Percentiles rank a stretch among this genome's conserved stretches.
These are phyloP conservation scores for Amphipyra tragopoginis DNA, from an alignment of 2,888 invertebrate species.

Conservation along the genomic window DNA sequence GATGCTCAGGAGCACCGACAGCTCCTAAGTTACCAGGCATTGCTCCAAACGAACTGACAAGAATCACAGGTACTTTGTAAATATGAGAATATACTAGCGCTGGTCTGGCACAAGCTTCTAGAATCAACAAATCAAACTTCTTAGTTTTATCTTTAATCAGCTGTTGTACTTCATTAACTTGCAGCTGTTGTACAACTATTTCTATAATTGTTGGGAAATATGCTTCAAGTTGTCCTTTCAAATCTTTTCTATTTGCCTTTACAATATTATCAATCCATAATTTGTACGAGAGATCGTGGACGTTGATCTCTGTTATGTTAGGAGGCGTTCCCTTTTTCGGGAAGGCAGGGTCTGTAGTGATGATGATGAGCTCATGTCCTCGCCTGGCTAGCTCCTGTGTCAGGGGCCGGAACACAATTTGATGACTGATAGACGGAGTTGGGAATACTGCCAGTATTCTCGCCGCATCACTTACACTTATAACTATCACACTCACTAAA, in stretches of 20 bases:
- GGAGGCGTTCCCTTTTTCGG: constrained; percentile 54
- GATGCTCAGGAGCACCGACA: constrained; percentile 63
- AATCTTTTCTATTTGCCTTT: constrained; percentile 34
- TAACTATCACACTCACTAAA: constrained; percentile 8
- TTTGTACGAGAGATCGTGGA: constrained; percentile 66
- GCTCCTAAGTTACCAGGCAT: constrained; percentile 45
- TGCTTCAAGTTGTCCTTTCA: constrained; percentile 20
- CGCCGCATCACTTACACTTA: constrained; percentile 51
- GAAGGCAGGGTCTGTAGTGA: constrained; percentile 75
- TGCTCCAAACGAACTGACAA: constrained; percentile 63
- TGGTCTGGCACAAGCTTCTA: constrained; percentile 51
- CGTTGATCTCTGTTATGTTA: constrained; percentile 78
- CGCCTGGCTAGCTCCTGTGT: constrained; percentile 72
- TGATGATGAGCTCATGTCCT: constrained; percentile 78
- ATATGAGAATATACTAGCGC: constrained; percentile 52
- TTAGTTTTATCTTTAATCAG: constrained; percentile 44
- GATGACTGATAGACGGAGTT: constrained; percentile 79
- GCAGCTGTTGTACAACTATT: constrained; percentile 40
- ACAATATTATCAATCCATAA: constrained; percentile 43
- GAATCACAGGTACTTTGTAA: constrained; percentile 60
- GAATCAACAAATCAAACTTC: constrained; percentile 54
- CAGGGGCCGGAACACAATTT: constrained; percentile 73
- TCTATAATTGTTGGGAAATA: constrained; percentile 9
- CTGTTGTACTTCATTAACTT: constrained; percentile 48
- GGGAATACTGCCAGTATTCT: constrained; percentile 76